Evolutionary conservation across 1,140 invertebrate genomes (phyloP), one percentile per base, ranked within the genome.

Genomic region (Ephestia elutella): DNA sequence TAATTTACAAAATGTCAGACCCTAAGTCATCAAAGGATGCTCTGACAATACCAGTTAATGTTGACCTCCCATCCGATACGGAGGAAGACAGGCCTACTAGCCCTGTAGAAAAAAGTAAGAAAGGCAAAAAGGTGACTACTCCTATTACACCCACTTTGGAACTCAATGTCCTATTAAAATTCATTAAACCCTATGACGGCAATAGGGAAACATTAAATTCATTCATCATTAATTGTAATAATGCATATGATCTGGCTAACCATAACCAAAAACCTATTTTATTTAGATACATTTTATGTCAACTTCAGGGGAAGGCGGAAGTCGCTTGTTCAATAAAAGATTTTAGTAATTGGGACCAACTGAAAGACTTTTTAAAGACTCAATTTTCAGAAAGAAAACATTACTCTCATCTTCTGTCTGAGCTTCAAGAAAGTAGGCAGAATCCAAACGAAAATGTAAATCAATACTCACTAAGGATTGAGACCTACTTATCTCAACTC

Each of bases 301-400:
- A 59, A 48, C 18, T 58, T 2, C 5, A 59, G 5, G 49, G 38
- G 7, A 60, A 56, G 35, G 55, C 54, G 2, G 54, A 62, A 44
- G 9, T 50, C 10, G 49, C 49, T 11, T 50, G 49, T 21, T 50
- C 18, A 13, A 20, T 50, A 3, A 50, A 50, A 50, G 49, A 50
- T 21, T 50, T 50, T 49, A 48, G 56, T 32, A 66, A 65, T 13
- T 66, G 61, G 67, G 49, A 56, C 0, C 68, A 70, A 58, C 17
- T 70, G 17, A 54, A 70, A 53, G 62, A 66, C 5, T 64, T 66
- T 20, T 49, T 70, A 11, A 66, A 63, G 62, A 66, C 60, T 0
- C 63, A 69, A 59, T 69, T 69, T 5, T 54, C 57, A 49, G 66
- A 60, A 18, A 7, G 62, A 11, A 71, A 70, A 30, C 60, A 67